phyloP scores from a whole-genome alignment of 1,140 invertebrate genomes.

The Drosophila lacteicornis region DNA sequence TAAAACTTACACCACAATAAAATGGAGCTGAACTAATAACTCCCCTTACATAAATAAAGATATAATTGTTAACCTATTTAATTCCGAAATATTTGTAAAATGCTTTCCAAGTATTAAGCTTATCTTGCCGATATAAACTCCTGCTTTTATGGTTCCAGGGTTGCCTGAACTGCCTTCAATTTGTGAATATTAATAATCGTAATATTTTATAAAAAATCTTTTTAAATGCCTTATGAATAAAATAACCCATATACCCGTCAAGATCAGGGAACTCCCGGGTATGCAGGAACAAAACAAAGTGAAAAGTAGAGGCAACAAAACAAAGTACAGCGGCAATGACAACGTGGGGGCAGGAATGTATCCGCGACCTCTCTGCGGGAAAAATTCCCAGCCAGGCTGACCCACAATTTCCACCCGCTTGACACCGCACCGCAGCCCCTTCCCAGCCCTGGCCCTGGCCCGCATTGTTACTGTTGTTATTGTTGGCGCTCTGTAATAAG shows the following conservation, averaged over 20 bases:
- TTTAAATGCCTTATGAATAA: not conserved
- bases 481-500: slow-evolving; percentile 38
- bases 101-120: too few relatives aligned
- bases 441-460: not conserved
- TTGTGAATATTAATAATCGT: too few relatives aligned
- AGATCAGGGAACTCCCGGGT: not conserved
- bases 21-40: too few relatives aligned
- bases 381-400: slow-evolving; percentile 38
- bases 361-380: slow-evolving; percentile 22
- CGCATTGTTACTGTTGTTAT: slow-evolving; percentile 6
- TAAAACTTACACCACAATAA: too few relatives aligned
- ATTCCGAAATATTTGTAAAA: not conserved
- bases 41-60: too few relatives aligned
- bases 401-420: slow-evolving; percentile 42
- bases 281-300: slow-evolving; percentile 13
- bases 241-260: not conserved
- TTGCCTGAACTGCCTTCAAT: not conserved
- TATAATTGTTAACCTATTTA: too few relatives aligned
- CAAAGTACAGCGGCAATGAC: slow-evolving; percentile 22
- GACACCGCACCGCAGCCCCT: not conserved
- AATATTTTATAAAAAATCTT: not conserved
- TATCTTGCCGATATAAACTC: not conserved
- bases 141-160: too few relatives aligned
- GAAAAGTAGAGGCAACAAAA: slow-evolving; percentile 15
- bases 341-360: slow-evolving; percentile 1